These are phyloP conservation scores for Loripinus fragilis DNA, from an alignment of 2,888 invertebrate species.

Conservation along the genomic window DNA sequence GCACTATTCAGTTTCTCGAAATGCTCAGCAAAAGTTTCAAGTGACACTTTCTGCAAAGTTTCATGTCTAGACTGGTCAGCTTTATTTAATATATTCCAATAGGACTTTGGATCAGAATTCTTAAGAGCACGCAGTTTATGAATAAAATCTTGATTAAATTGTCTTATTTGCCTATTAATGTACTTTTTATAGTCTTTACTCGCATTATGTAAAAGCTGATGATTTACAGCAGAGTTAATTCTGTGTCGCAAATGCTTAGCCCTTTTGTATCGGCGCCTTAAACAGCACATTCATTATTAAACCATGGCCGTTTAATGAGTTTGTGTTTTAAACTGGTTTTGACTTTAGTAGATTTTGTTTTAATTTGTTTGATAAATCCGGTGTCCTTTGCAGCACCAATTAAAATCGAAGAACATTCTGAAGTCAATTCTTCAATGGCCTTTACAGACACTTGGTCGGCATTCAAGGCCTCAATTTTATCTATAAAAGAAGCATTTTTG, in stretches of 20 bases:
- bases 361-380: background rate
- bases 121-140: background rate
- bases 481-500: background rate
- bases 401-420: conserved; percentile 3
- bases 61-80: background rate
- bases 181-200: background rate
- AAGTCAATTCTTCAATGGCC: background rate
- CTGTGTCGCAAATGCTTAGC: background rate
- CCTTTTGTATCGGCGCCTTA: background rate
- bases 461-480: background rate
- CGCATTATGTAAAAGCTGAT: background rate
- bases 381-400: background rate
- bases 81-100: conserved; percentile 5
- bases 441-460: background rate
- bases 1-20: background rate
- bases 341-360: background rate
- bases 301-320: background rate
- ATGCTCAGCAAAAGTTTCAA: background rate
- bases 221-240: background rate
- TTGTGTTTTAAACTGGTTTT: background rate
- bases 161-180: background rate
- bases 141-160: background rate
- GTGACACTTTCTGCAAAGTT: background rate
- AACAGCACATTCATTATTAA: background rate
- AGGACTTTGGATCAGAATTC: background rate